These are phyloP conservation scores for Busseola fusca DNA, from an alignment of 2,888 invertebrate species.

Conservation along the genomic window DNA sequence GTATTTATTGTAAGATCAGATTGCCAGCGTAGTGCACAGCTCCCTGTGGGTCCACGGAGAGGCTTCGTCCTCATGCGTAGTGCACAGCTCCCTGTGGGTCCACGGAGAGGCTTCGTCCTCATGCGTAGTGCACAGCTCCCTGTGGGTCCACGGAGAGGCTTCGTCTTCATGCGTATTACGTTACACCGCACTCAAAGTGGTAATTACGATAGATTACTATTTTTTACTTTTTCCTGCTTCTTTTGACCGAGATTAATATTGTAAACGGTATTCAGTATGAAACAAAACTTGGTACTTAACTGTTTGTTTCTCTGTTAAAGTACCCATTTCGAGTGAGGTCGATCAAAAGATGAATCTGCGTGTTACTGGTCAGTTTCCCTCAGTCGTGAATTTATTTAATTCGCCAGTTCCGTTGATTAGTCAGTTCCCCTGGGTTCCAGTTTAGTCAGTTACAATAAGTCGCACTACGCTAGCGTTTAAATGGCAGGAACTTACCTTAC, in stretches of 20 bases:
- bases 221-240: not conserved
- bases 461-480: constrained; percentile 1
- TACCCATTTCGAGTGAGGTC: not conserved
- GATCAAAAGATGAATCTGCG: not conserved
- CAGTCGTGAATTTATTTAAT: no score
- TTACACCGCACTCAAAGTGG: not conserved
- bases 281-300: not conserved
- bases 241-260: not conserved
- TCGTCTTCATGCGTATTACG: not conserved
- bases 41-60: no score
- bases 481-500: not conserved
- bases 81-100: no score
- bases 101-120: not conserved
- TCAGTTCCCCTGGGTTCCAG: no score
- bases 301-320: not conserved
- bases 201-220: not conserved
- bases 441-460: no score
- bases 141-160: no score
- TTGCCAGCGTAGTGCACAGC: not conserved
- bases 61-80: not conserved
- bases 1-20: not conserved
- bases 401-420: no score
- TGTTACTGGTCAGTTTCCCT: no score
- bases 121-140: not conserved
- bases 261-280: not conserved